Evolutionary conservation across 2,113 vertebrate species (phyloP).

Genomic region (Xyrauchen texanus): DNA sequence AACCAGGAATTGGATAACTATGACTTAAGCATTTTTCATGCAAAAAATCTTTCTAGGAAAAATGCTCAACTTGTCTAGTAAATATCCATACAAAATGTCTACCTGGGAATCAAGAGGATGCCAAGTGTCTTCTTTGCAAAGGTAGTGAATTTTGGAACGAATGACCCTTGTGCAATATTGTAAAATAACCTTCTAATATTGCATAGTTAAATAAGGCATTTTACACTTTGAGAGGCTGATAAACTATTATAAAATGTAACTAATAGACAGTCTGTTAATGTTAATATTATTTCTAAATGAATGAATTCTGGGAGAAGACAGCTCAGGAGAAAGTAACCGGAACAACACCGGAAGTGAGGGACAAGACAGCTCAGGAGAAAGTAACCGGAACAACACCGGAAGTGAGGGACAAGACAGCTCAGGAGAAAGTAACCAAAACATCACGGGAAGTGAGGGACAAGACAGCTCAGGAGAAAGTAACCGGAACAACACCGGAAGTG

Average conservation of each 20-base stretch:
- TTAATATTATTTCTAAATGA: too few relatives aligned
- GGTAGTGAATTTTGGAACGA: background rate
- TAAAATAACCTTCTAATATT: background rate
- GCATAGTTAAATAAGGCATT: background rate
- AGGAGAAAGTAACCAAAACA: too few relatives aligned
- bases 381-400: too few relatives aligned
- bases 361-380: too few relatives aligned
- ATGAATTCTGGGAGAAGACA: background rate
- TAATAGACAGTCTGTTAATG: background rate
- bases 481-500: too few relatives aligned
- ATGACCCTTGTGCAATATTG: too few relatives aligned
- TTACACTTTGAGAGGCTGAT: background rate
- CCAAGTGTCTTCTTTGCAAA: background rate
- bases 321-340: too few relatives aligned
- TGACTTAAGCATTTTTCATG: background rate
- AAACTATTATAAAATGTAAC: background rate
- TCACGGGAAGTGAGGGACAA: too few relatives aligned
- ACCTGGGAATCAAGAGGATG: slow-evolving; percentile 15
- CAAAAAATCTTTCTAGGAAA: slow-evolving; percentile 5
- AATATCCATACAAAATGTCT: slow-evolving; percentile 7
- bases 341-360: too few relatives aligned
- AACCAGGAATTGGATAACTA: background rate
- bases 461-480: too few relatives aligned
- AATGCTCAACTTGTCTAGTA: background rate
- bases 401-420: background rate